Conservation (phyloP, 1,140 invertebrate genomes). For the Piezodorus guildinii region DNA sequence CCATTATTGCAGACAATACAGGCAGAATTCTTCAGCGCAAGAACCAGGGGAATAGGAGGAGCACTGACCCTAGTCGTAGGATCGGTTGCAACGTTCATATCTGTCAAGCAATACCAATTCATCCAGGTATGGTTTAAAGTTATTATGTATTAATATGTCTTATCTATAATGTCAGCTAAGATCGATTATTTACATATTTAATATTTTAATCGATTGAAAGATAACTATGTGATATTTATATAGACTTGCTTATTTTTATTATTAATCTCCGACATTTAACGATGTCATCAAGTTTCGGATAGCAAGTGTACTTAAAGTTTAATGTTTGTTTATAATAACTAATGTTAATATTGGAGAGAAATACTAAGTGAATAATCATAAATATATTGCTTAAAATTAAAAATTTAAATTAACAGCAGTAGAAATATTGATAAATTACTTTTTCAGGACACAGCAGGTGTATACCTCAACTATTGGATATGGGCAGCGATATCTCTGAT, state of each 20-base stretch:
- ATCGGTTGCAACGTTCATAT: conserved; percentile 32
- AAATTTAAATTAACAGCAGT: neutral
- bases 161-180: too few relatives aligned
- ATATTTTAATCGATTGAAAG: too few relatives aligned
- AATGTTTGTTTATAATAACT: too few relatives aligned
- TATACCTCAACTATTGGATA: conserved; percentile 22
- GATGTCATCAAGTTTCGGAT: too few relatives aligned
- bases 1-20: conserved; percentile 36
- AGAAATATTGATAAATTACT: too few relatives aligned
- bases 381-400: neutral
- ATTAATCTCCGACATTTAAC: too few relatives aligned
- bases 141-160: too few relatives aligned
- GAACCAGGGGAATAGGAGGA: conserved; percentile 36
- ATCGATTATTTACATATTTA: too few relatives aligned
- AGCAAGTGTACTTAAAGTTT: too few relatives aligned
- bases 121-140: conserved; percentile 37
- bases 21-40: conserved; percentile 37
- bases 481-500: conserved; percentile 18
- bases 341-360: conserved; percentile 40
- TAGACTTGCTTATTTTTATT: too few relatives aligned
- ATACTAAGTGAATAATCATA: conserved; percentile 25
- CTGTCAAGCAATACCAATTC: conserved; percentile 38
- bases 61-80: conserved; percentile 35
- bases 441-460: neutral
- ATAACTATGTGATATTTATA: too few relatives aligned